These are phyloP conservation scores for Ptychoptera albimana DNA, from an alignment of 2,888 invertebrate species.

Conservation along the genomic window DNA sequence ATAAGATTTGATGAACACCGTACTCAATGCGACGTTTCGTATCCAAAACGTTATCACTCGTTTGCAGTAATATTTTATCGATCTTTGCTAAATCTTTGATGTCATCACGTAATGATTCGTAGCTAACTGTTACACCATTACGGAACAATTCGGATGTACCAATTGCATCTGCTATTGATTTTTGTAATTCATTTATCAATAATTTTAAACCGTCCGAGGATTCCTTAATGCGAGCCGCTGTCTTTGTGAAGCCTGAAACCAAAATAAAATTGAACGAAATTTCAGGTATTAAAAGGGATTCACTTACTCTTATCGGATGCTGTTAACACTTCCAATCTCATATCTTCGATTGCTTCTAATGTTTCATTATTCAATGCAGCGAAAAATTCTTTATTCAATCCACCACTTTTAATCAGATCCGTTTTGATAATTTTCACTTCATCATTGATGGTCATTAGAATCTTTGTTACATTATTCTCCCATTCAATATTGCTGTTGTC, in stretches of 20 bases:
- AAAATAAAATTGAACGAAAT: slow-evolving; percentile 1
- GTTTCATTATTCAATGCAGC: slow-evolving; percentile 45
- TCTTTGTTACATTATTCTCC: slow-evolving; percentile 30
- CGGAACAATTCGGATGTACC: slow-evolving; percentile 31
- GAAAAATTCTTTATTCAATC: slow-evolving; percentile 32
- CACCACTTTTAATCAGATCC: slow-evolving; percentile 6
- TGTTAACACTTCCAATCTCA: slow-evolving; percentile 33
- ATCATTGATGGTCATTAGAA: slow-evolving; percentile 30
- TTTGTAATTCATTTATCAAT: slow-evolving; percentile 38
- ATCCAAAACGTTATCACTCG: slow-evolving; percentile 69
- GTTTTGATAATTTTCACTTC: background rate
- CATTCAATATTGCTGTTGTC: slow-evolving; percentile 27
- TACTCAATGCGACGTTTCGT: slow-evolving; percentile 73
- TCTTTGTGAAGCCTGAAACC: slow-evolving; percentile 29
- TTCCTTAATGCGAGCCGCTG: slow-evolving; percentile 37
- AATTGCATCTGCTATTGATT: slow-evolving; percentile 37
- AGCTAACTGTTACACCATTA: slow-evolving; percentile 17
- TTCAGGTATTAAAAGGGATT: slow-evolving; percentile 3
- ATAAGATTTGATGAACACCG: slow-evolving; percentile 63
- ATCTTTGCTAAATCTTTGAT: slow-evolving; percentile 44
- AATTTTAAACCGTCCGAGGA: slow-evolving; percentile 32
- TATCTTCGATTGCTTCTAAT: slow-evolving; percentile 36
- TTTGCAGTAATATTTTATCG: slow-evolving; percentile 63
- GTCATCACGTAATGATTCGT: slow-evolving; percentile 37
- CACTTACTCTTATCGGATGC: slow-evolving; percentile 33